Base-by-base conservation (phyloP, 53 echinoderm and acorn worm genomes). In the Holothuria scabra region DNA sequence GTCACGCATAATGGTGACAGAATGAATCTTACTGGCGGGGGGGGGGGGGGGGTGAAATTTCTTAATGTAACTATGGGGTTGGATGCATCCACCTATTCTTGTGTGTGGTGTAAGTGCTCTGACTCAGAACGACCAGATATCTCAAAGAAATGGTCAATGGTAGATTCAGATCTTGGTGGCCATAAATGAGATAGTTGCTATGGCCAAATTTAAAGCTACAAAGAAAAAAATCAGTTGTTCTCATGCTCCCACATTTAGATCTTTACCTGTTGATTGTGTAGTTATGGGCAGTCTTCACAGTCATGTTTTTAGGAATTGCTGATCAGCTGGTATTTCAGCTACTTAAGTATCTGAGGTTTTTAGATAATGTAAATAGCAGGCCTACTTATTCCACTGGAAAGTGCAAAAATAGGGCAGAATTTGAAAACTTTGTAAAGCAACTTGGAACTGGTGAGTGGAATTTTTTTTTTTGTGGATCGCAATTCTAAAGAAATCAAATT, bases 381-480 rank as follows among this genome's bases (percentile, higher is more conserved):
- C 30, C 67, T 67, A 67, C 30, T 67, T 67, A 67, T 28, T 67
- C 67, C 30, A 67, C 11, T 67, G 67, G 30, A 67, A 67, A 67
- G 67, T 67, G 67, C 67, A 67, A 67, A 67, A 67, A 67, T 67
- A 67, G 28, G 67, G 67, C 67, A 67, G 67, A 67, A 35, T 67
- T 67, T 67, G 26, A 66, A 66, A 66, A 66, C 8, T 66, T 66
- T 28, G 66, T 66, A 30, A 67, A 67, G 67, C 67, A 67, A 67
- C 67, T 67, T 12, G 67, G 67, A 67, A 67, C 30, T n/a, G n/a
- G n/a, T 67, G 29, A 67, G 7, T 67, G 67, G 33, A 28, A 67
- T n/a, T n/a, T n/a, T n/a, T 26, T 67, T 67, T 44, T 67, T 28
- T 67, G 67, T 67, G 31, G 67, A 67, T 67, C 67, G 67, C 67